These are phyloP conservation scores for Synanthedon andrenaeformis DNA, from an alignment of 2,888 invertebrate species.

Conservation along the genomic window DNA sequence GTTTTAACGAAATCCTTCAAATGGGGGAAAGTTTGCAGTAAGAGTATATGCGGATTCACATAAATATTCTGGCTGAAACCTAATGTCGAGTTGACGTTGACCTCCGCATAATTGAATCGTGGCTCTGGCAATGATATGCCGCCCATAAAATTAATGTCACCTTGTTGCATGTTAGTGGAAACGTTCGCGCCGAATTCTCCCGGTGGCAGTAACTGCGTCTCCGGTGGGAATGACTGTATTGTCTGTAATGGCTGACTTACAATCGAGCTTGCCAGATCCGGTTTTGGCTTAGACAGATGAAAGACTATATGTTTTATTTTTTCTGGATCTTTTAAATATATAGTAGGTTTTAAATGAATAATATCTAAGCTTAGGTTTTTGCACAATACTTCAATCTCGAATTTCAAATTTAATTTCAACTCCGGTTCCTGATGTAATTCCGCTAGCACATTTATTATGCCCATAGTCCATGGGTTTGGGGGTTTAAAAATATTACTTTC, in stretches of 20 bases:
- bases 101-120: slow-evolving; percentile 90
- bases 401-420: slow-evolving; percentile 96
- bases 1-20: slow-evolving; percentile 88
- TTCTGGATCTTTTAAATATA: slow-evolving; percentile 91
- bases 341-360: slow-evolving; percentile 83
- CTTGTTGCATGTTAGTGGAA: slow-evolving; percentile 23
- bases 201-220: slow-evolving; percentile 21
- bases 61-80: slow-evolving; percentile 85
- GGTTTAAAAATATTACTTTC: slow-evolving; percentile 96
- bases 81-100: slow-evolving; percentile 82
- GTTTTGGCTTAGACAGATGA: slow-evolving; percentile 86
- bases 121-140: slow-evolving; percentile 79
- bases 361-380: slow-evolving; percentile 93
- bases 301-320: slow-evolving; percentile 84
- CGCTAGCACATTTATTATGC: slow-evolving; percentile 94
- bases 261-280: slow-evolving; percentile 46
- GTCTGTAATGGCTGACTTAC: slow-evolving; percentile 43
- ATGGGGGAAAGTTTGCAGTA: slow-evolving; percentile 91
- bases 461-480: slow-evolving; percentile 99
- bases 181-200: slow-evolving; percentile 53
- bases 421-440: slow-evolving; percentile 98
- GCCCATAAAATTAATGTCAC: slow-evolving; percentile 44
- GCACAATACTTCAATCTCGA: slow-evolving; percentile 98
- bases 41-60: slow-evolving; percentile 80
- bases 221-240: slow-evolving; percentile 46